A percentile compares a stretch with the other conserved stretches of the same genome.
phyloP scores from a whole-genome alignment of 1,140 invertebrate genomes.

The Yoshiicerus persimilis region DNA sequence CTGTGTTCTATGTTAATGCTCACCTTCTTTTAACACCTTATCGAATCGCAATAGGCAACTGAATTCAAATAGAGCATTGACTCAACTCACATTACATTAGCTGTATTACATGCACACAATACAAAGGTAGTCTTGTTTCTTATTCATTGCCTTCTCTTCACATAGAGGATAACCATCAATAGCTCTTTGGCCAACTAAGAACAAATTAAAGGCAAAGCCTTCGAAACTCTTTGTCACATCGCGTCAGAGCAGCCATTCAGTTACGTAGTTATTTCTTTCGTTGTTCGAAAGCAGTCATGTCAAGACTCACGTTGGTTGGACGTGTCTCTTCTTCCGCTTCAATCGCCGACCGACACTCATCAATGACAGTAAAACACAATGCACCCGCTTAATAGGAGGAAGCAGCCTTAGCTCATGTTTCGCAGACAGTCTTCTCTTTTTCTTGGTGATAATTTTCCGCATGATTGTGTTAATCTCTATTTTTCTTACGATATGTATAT shows the following conservation, averaged over 20 bases:
- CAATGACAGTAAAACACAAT: slow-evolving; percentile 31
- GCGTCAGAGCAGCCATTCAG: background rate
- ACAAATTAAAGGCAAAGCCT: background rate
- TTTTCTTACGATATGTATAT: background rate
- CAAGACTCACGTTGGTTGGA: slow-evolving; percentile 18
- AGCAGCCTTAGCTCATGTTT: slow-evolving; percentile 23
- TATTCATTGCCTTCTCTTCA: background rate
- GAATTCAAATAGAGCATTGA: slow-evolving; percentile 12
- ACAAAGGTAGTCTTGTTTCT: background rate
- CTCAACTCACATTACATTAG: background rate
- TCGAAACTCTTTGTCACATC: background rate
- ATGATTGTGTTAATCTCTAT: slow-evolving; percentile 36
- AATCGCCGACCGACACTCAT: slow-evolving; percentile 15
- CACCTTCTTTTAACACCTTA: slow-evolving; percentile 25
- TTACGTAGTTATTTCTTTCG: background rate
- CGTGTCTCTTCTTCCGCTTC: slow-evolving; percentile 14
- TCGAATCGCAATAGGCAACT: background rate
- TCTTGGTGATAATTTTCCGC: slow-evolving; percentile 39
- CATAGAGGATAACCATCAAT: background rate
- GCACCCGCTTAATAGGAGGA: slow-evolving; percentile 38
- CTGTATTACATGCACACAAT: background rate
- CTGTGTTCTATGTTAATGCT: background rate
- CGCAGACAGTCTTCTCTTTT: slow-evolving; percentile 21
- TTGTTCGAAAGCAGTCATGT: background rate
- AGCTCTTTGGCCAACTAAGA: background rate